These are phyloP conservation scores for Grammomys dolichurus DNA, from an alignment of 2,113 vertebrate species.

Conservation along the genomic window DNA sequence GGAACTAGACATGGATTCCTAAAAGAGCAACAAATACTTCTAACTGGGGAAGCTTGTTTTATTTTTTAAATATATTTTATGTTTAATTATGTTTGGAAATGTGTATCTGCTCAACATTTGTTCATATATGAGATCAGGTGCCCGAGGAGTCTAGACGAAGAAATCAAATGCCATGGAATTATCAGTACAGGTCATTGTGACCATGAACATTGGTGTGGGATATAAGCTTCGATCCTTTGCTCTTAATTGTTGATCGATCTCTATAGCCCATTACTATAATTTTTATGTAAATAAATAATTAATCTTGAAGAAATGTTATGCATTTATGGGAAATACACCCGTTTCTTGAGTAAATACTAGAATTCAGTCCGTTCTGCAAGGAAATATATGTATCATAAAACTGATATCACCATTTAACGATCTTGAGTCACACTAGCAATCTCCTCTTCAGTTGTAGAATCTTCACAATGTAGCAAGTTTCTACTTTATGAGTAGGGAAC, in stretches of 20 bases:
- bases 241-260: background rate
- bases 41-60: background rate
- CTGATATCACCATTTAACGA: background rate
- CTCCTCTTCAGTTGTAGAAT: background rate
- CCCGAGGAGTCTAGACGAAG: background rate
- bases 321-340: background rate
- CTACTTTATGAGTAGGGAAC: background rate
- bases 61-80: background rate
- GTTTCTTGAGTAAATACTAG: background rate
- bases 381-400: background rate
- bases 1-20: background rate
- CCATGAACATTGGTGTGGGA: background rate
- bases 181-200: background rate
- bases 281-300: conserved; percentile 3
- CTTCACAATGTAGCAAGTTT: background rate
- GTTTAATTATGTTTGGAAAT: background rate
- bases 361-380: background rate
- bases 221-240: background rate
- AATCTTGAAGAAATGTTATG: background rate
- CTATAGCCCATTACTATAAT: background rate
- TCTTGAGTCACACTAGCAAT: background rate
- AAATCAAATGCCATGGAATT: background rate
- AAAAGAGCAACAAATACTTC: background rate
- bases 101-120: background rate
- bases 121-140: background rate